These are phyloP conservation scores for Saturnia japonica DNA, from an alignment of 2,888 invertebrate genomes.

Conservation along the genomic window DNA sequence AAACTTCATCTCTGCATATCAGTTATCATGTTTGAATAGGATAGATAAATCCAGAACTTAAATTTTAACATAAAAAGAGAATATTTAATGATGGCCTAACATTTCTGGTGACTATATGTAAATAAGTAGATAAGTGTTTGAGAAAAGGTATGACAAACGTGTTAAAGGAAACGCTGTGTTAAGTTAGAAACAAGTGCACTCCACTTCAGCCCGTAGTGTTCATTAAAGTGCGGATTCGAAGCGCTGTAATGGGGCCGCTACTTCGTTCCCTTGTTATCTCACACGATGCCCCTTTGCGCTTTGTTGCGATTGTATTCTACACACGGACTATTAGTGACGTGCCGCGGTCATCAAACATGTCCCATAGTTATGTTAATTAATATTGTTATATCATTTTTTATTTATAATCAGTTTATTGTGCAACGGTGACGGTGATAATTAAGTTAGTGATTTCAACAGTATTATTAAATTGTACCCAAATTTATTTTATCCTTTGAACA, in stretches of 20 bases:
- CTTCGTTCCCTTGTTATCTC: slow-evolving; percentile 70
- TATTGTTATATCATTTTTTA: not conserved
- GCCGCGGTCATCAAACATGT: slow-evolving; percentile 16
- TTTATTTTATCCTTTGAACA: too few species aligned
- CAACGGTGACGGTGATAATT: too few species aligned
- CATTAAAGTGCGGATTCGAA: slow-evolving; percentile 40
- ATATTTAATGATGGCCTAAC: not conserved
- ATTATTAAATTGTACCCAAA: too few species aligned
- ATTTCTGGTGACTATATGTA: not conserved
- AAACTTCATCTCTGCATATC: too few species aligned
- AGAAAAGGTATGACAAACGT: not conserved
- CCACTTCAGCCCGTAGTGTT: slow-evolving; percentile 26
- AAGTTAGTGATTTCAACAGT: too few species aligned
- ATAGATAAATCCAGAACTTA: too few species aligned
- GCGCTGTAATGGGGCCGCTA: slow-evolving; percentile 67
- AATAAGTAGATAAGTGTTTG: not conserved
- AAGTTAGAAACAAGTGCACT: slow-evolving; percentile 4
- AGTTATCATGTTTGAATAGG: too few species aligned
- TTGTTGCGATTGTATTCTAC: slow-evolving; percentile 48
- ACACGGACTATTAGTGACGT: slow-evolving; percentile 21
- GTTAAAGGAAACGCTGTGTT: slow-evolving; percentile 3
- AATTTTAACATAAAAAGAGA: too few species aligned
- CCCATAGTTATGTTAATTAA: not conserved
- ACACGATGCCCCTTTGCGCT: slow-evolving; percentile 69
- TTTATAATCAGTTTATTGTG: not conserved